These are phyloP conservation scores for Netelia virgata DNA, from an alignment of 2,888 invertebrate genomes.

Conservation along the genomic window DNA sequence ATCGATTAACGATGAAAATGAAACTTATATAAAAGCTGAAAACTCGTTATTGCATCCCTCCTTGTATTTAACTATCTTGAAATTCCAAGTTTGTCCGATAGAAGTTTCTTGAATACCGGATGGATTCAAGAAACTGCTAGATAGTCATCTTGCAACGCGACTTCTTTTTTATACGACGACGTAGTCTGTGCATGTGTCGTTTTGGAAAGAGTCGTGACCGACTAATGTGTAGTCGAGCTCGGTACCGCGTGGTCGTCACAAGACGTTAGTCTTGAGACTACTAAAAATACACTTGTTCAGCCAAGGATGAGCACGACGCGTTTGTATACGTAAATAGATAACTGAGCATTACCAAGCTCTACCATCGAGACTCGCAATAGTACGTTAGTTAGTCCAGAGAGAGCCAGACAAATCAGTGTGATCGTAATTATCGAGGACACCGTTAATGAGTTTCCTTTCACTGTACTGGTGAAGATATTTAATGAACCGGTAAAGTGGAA, in stretches of 20 bases:
- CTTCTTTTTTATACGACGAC: not conserved
- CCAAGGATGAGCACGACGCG: slow-evolving; percentile 83
- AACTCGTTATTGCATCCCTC: slow-evolving; percentile 8
- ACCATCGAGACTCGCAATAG: slow-evolving; percentile 11
- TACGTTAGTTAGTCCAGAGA: slow-evolving; percentile 11
- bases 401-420: slow-evolving; percentile 19
- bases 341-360: slow-evolving; percentile 33
- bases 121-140: not conserved
- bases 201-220: slow-evolving; percentile 48
- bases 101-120: not conserved
- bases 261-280: slow-evolving; percentile 74
- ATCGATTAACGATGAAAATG: slow-evolving; percentile 12
- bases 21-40: slow-evolving; percentile 10
- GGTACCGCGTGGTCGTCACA: slow-evolving; percentile 72
- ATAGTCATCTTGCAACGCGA: not conserved
- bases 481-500: slow-evolving; percentile 25
- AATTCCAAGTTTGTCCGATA: slow-evolving; percentile 1
- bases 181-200: slow-evolving; percentile 15
- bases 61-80: not conserved
- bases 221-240: slow-evolving; percentile 28
- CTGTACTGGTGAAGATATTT: not conserved
- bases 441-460: slow-evolving; percentile 28
- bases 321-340: slow-evolving; percentile 71
- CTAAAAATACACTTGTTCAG: slow-evolving; percentile 81
- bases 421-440: slow-evolving; percentile 22